Evolutionary conservation across 2,888 invertebrate genomes (phyloP).

Genomic region (Chrysolina oricalcia): DNA sequence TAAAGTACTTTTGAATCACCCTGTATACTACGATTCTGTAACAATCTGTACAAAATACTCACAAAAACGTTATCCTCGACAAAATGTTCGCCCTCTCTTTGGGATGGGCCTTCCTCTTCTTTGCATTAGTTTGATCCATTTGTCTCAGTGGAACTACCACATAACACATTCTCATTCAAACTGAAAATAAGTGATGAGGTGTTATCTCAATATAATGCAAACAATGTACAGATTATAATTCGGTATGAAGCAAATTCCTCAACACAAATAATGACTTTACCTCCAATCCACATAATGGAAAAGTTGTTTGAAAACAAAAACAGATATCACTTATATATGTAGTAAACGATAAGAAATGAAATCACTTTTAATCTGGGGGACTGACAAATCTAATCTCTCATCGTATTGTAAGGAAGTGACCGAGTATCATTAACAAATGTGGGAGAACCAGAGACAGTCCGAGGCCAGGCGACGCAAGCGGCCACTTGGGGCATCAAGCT

Average conservation of each 20-base stretch:
- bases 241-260: not conserved
- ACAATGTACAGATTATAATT: constrained; percentile 22
- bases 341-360: not conserved
- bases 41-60: constrained; percentile 39
- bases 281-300: not conserved
- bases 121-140: constrained; percentile 10
- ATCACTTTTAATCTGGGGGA: not conserved
- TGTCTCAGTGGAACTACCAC: not conserved
- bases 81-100: constrained; percentile 47
- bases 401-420: too few species aligned
- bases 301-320: not conserved
- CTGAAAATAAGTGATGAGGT: constrained; percentile 26
- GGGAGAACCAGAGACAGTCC: too few species aligned
- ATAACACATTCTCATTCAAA: not conserved
- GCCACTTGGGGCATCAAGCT: too few species aligned
- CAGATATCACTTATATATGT: not conserved
- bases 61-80: constrained; percentile 53
- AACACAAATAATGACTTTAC: not conserved
- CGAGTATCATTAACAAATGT: too few species aligned
- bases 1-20: too few species aligned
- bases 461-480: too few species aligned
- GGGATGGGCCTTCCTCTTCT: constrained; percentile 44
- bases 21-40: not conserved
- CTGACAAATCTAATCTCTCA: too few species aligned
- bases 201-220: constrained; percentile 38